phyloP scores from a whole-genome alignment of 2,888 invertebrate species.

The Erpobdella octoculata region DNA sequence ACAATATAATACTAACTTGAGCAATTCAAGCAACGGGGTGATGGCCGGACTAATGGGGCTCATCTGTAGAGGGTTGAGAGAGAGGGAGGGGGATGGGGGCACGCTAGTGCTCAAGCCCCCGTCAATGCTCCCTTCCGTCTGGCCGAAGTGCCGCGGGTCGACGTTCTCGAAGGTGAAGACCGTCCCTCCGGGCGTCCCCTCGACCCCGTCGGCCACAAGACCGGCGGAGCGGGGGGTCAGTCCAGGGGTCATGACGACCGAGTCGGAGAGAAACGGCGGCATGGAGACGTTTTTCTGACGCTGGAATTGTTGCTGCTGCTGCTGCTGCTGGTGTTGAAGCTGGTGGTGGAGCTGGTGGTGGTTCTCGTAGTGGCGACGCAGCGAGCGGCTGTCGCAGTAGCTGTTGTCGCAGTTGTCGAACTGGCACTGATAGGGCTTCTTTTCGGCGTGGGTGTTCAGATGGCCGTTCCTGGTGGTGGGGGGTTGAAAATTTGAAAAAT shows the following conservation, averaged over 20 bases:
- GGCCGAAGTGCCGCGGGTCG: background rate
- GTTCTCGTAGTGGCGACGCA: conserved; percentile 88
- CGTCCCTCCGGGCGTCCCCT: too few relatives aligned
- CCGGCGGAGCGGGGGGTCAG: conserved; percentile 28
- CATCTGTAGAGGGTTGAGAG: conserved; percentile 12
- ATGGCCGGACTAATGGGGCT: conserved; percentile 20
- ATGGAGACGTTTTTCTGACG: conserved; percentile 13
- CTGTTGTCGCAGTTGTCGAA: conserved; percentile 92
- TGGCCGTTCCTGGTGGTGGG: conserved; percentile 92
- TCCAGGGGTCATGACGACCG: conserved; percentile 26
- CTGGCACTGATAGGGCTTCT: conserved; percentile 94
- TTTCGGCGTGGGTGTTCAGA: conserved; percentile 91
- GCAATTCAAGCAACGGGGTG: background rate
- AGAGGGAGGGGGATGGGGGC: background rate
- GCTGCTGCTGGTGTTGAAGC: conserved; percentile 55
- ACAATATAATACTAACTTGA: background rate
- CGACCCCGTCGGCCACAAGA: background rate
- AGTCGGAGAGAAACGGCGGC: background rate
- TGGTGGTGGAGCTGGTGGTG: conserved; percentile 70
- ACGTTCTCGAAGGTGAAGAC: conserved; percentile 30
- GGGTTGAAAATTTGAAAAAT: too few relatives aligned
- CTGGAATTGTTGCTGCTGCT: conserved; percentile 14
- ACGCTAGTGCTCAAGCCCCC: background rate
- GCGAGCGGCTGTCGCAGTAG: conserved; percentile 89
- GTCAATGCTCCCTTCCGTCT: background rate